Percentiles rank a stretch among this genome's conserved stretches.
Conservation (phyloP, 2,797 vertebrate genomes). For the Halcyon chelicuti region DNA sequence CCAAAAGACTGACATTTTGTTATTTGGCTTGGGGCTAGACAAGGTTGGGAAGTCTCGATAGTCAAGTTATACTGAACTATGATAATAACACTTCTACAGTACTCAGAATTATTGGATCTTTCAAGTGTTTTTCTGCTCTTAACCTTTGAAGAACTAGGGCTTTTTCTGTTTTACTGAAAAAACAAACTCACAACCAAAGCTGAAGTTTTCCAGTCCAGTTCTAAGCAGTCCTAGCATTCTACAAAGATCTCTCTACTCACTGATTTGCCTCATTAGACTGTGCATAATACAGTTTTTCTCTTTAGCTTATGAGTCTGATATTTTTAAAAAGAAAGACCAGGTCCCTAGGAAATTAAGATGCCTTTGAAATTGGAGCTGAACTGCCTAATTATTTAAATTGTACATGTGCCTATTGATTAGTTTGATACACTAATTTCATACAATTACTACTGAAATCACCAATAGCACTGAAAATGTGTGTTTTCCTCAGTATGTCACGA, state of each 20-base stretch:
- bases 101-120: neutral
- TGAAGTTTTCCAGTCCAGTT: neutral
- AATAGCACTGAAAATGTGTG: neutral
- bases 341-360: neutral
- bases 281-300: neutral
- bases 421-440: neutral
- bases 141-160: neutral
- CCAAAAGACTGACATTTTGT: neutral
- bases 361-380: neutral
- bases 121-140: neutral
- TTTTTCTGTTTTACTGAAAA: neutral
- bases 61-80: neutral
- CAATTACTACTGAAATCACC: neutral
- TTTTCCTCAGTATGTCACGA: neutral
- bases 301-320: neutral
- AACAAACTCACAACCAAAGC: neutral
- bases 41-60: neutral
- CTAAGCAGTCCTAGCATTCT: neutral
- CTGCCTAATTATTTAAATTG: neutral
- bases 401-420: neutral
- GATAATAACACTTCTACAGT: neutral
- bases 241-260: neutral
- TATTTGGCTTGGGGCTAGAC: neutral
- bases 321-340: neutral
- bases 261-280: neutral